Evolutionary conservation across 2,113 vertebrate genomes (phyloP).

Genomic region (Cinclus mexicanus): DNA sequence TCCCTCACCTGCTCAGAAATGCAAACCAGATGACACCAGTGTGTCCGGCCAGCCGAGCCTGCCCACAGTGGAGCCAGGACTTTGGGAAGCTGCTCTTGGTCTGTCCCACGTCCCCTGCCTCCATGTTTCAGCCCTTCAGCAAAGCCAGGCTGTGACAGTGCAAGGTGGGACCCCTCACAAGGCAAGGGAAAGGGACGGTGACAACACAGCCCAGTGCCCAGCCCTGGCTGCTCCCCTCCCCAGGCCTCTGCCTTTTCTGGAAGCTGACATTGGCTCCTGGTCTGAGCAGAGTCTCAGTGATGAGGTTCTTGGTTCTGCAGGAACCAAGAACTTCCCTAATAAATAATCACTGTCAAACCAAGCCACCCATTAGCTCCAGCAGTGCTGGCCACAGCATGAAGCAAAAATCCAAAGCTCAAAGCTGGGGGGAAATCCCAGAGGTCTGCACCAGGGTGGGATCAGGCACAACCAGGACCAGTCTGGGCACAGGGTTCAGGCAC

Average conservation of each 20-base stretch:
- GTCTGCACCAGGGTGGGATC: background rate
- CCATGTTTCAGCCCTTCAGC: background rate
- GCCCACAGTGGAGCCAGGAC: background rate
- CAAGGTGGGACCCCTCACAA: background rate
- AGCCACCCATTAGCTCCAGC: fast-evolving
- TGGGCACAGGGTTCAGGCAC: background rate
- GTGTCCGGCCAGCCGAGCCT: background rate
- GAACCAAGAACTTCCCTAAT: background rate
- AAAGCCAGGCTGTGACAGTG: background rate
- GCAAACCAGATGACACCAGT: background rate
- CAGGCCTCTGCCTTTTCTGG: background rate
- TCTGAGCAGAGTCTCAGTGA: background rate
- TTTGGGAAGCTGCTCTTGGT: background rate
- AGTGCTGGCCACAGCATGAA: fast-evolving
- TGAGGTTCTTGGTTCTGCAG: no score
- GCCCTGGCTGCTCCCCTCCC: background rate
- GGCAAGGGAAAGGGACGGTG: background rate
- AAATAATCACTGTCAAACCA: background rate
- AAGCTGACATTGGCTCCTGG: background rate
- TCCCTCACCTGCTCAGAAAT: background rate
- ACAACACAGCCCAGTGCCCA: background rate
- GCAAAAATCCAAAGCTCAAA: background rate
- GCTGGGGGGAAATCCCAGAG: background rate
- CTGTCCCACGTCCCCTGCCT: background rate
- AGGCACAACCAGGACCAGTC: background rate